Conservation (phyloP, 1,140 invertebrate genomes). For the Aporrectodea caliginosa region DNA sequence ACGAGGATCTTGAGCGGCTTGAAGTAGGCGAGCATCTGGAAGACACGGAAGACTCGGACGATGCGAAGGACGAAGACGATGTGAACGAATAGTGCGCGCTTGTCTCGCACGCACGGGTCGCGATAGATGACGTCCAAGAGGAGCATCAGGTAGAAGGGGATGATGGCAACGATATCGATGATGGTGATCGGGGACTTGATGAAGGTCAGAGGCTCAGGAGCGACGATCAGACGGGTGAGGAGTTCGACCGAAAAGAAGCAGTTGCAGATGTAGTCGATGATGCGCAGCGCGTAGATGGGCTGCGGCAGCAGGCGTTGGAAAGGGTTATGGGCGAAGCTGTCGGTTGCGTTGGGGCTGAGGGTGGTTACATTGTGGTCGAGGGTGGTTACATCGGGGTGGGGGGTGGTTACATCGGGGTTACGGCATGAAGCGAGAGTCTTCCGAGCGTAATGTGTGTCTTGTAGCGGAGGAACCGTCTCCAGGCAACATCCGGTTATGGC, state of each 20-base stretch:
- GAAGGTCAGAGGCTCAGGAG: constrained; percentile 34
- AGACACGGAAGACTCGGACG: constrained; percentile 50
- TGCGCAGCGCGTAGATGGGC: constrained; percentile 32
- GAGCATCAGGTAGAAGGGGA: constrained; percentile 63
- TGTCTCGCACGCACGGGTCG: constrained; percentile 53
- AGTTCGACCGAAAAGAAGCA: constrained; percentile 57
- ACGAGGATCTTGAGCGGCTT: constrained; percentile 50
- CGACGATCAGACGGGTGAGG: constrained; percentile 43
- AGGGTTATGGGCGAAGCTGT: no score
- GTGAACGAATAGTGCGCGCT: constrained; percentile 25
- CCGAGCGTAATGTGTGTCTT: no score
- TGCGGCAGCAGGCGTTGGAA: constrained; percentile 37
- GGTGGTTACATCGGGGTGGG: neutral
- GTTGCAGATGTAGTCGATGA: constrained; percentile 50
- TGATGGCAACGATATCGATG: constrained; percentile 94
- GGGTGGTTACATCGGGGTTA: neutral
- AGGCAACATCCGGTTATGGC: constrained; percentile 47
- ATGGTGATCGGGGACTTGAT: constrained; percentile 87
- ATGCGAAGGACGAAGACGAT: constrained; percentile 43
- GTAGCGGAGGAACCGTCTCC: constrained; percentile 37
- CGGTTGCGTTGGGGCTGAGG: no score
- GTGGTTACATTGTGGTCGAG: neutral
- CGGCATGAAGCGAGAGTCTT: neutral
- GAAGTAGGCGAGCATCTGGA: constrained; percentile 48
- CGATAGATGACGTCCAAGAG: constrained; percentile 52